phyloP scores from a whole-genome alignment of 1,140 invertebrate genomes.

The Penaeus indicus region DNA sequence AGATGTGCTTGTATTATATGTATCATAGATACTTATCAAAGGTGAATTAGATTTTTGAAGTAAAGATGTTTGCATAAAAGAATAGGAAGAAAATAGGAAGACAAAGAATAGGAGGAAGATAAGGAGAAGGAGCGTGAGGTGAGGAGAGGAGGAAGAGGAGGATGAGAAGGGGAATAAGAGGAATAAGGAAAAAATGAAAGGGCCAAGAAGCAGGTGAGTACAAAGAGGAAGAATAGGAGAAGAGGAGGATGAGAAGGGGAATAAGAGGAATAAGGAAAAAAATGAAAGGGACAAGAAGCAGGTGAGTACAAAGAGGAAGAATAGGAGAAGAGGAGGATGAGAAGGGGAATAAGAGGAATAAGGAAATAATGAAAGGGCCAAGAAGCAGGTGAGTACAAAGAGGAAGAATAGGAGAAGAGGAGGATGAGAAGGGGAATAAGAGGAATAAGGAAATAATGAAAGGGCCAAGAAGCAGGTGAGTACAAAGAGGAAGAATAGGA shows the following conservation, averaged over 20 bases:
- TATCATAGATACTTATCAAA: not conserved
- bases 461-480: not conserved
- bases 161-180: slow-evolving; percentile 1
- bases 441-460: not conserved
- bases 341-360: slow-evolving; percentile 10
- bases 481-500: not conserved
- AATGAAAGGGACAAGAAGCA: not conserved
- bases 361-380: not conserved
- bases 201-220: not conserved
- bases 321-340: not conserved
- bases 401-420: not conserved
- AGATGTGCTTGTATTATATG: not conserved
- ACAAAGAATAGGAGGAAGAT: too few species aligned
- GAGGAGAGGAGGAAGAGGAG: not conserved
- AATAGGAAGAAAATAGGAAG: not conserved
- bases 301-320: not conserved
- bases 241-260: slow-evolving; percentile 4
- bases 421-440: not conserved
- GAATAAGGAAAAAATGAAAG: not conserved
- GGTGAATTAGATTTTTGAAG: not conserved
- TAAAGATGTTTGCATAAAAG: not conserved
- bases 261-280: not conserved
- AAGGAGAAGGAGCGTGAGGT: not conserved
- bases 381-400: not conserved
- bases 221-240: not conserved